Evolutionary conservation across 2,888 invertebrate species (phyloP).

Genomic region (Macrophya alboannulata): DNA sequence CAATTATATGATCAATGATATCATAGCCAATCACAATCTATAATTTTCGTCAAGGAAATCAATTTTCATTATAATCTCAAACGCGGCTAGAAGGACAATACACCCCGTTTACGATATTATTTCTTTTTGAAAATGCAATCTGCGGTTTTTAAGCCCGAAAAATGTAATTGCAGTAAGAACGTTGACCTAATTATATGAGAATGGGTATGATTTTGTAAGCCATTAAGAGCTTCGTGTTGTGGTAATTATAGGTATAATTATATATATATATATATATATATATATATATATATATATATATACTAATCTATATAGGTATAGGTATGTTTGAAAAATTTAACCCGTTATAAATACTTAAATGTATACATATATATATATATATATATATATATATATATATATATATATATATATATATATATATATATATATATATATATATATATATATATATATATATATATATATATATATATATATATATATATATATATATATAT

Average conservation of each 20-base stretch:
- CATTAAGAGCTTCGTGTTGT: background rate
- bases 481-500: background rate
- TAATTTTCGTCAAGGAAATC: too few species aligned
- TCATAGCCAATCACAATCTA: too few species aligned
- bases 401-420: too few species aligned
- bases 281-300: background rate
- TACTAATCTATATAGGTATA: too few species aligned
- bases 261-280: background rate
- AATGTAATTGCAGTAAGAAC: background rate
- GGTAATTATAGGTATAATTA: background rate
- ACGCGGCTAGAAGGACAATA: background rate
- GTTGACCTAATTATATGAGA: conserved; percentile 1
- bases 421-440: background rate
- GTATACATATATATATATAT: background rate
- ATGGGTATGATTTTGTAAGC: background rate
- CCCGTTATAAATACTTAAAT: conserved; percentile 19
- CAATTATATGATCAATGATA: too few species aligned
- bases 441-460: too few species aligned
- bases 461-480: too few species aligned
- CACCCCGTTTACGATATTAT: too few species aligned
- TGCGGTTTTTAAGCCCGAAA: background rate
- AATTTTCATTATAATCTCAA: too few species aligned
- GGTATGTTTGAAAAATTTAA: background rate
- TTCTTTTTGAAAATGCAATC: background rate
- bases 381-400: too few species aligned